Conservation (phyloP, 2,797 vertebrate species). For the Muscicapa striata region DNA sequence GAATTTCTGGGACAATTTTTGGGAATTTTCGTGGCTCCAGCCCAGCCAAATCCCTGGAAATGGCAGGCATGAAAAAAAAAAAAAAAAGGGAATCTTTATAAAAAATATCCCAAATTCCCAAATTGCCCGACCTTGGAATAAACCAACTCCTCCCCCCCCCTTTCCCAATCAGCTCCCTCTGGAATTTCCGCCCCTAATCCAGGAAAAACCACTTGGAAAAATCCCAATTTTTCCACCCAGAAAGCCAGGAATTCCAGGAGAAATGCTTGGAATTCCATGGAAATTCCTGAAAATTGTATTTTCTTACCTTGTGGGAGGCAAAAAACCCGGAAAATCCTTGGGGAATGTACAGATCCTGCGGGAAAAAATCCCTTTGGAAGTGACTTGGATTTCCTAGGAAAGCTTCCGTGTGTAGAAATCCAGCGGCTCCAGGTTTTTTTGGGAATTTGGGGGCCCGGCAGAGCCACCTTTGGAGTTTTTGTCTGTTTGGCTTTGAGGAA, state of each 20-base stretch:
- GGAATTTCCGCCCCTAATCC: neutral
- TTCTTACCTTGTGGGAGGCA: conserved; percentile 79
- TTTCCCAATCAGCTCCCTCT: neutral
- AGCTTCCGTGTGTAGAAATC: conserved; percentile 77
- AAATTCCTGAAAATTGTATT: conserved; percentile 70
- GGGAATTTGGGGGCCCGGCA: conserved; percentile 55
- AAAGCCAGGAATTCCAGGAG: conserved; percentile 54
- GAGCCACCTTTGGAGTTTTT: conserved; percentile 85
- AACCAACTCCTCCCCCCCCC: neutral
- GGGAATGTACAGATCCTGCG: conserved; percentile 77
- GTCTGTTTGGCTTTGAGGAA: conserved; percentile 87
- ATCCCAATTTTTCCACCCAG: conserved; percentile 57
- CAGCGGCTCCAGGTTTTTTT: conserved; percentile 34
- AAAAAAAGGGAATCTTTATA: conserved; percentile 25
- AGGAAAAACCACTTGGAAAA: conserved; percentile 57
- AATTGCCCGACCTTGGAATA: neutral
- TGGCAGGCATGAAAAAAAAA: conserved; percentile 81
- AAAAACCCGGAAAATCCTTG: conserved; percentile 71
- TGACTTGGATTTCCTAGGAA: conserved; percentile 70
- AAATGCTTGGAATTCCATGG: neutral
- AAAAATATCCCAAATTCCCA: conserved; percentile 28
- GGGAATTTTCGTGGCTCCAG: neutral
- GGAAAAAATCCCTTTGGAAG: conserved; percentile 77
- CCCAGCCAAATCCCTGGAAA: conserved; percentile 77
- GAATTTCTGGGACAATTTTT: neutral